Percentiles rank a stretch among this genome's conserved stretches.
phyloP scores from a whole-genome alignment of 2,888 invertebrate genomes.

The Apotomis betuletana region DNA sequence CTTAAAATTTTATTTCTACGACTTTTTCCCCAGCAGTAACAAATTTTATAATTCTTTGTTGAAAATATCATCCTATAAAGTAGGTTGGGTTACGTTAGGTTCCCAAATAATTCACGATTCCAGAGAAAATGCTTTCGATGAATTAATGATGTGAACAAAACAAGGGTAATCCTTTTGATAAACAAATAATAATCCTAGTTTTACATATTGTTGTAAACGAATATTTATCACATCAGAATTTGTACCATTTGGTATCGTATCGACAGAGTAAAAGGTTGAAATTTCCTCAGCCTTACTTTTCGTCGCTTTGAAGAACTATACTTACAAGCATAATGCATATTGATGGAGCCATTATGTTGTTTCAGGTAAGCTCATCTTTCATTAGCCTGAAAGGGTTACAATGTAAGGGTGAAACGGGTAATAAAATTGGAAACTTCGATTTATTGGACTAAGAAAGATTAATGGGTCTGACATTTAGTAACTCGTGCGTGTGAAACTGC shows the following conservation, averaged over 20 bases:
- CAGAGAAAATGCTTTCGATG: no score
- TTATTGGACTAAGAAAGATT: constrained; percentile 61
- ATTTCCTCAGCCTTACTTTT: constrained; percentile 57
- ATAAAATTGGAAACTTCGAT: constrained; percentile 62
- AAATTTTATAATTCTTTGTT: no score
- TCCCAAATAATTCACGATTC: no score
- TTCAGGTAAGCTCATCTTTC: constrained; percentile 63
- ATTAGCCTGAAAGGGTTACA: constrained; percentile 60
- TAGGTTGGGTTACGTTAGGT: no score
- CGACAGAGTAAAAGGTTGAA: constrained; percentile 59
- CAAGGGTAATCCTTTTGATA: no score
- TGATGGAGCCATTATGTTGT: constrained; percentile 72
- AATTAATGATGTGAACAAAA: no score
- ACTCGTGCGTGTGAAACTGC: constrained; percentile 13
- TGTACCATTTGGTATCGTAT: background rate
- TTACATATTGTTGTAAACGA: no score
- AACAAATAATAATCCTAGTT: no score
- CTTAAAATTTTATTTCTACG: no score
- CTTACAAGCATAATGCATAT: constrained; percentile 60
- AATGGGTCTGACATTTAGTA: constrained; percentile 48
- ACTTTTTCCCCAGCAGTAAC: no score
- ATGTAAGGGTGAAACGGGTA: constrained; percentile 54
- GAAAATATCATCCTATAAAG: no score
- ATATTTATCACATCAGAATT: background rate
- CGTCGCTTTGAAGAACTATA: constrained; percentile 18